Evolutionary conservation across 92 coral and sea anemone genomes (phyloP).

Genomic region (Paragorgia papillata): DNA sequence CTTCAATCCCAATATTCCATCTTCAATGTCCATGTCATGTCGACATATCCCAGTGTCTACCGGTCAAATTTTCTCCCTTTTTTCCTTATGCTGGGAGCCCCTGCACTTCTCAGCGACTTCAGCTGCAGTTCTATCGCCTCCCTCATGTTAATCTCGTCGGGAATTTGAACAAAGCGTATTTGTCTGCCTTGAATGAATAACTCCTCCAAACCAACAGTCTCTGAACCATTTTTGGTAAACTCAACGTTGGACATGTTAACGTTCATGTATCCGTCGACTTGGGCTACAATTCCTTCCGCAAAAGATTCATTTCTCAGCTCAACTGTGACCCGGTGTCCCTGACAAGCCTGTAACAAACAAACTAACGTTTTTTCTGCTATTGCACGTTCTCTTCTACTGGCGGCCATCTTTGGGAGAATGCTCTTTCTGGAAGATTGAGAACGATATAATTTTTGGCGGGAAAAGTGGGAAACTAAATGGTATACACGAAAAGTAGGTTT

Average conservation of each 20-base stretch:
- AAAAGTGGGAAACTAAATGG: no score
- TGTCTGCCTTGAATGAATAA: slow-evolving; percentile 89
- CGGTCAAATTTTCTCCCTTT: slow-evolving; percentile 27
- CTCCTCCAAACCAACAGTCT: slow-evolving; percentile 62
- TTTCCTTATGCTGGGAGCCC: slow-evolving; percentile 55
- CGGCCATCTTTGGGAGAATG: slow-evolving; percentile 90
- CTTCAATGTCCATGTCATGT: no score
- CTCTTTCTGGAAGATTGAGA: no score
- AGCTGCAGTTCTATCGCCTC: slow-evolving; percentile 88
- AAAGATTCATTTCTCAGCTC: slow-evolving; percentile 91
- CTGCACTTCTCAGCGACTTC: slow-evolving; percentile 57
- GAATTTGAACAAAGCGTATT: slow-evolving; percentile 92
- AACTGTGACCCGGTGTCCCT: slow-evolving; percentile 83
- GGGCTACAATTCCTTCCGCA: slow-evolving; percentile 74
- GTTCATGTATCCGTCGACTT: slow-evolving; percentile 97
- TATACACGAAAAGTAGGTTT: no score
- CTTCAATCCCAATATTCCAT: no score
- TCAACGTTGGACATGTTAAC: slow-evolving; percentile 72
- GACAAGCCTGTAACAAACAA: slow-evolving; percentile 86
- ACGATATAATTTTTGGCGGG: no score
- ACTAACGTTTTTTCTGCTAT: slow-evolving; percentile 77
- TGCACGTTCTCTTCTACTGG: slow-evolving; percentile 76
- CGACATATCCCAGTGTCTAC: no score
- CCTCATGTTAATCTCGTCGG: slow-evolving; percentile 93
- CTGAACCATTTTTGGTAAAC: slow-evolving; percentile 65